Evolutionary conservation across 2,113 vertebrate species (phyloP), one percentile per base, ranked within the genome.

Genomic region (Nothoprocta perdicaria): DNA sequence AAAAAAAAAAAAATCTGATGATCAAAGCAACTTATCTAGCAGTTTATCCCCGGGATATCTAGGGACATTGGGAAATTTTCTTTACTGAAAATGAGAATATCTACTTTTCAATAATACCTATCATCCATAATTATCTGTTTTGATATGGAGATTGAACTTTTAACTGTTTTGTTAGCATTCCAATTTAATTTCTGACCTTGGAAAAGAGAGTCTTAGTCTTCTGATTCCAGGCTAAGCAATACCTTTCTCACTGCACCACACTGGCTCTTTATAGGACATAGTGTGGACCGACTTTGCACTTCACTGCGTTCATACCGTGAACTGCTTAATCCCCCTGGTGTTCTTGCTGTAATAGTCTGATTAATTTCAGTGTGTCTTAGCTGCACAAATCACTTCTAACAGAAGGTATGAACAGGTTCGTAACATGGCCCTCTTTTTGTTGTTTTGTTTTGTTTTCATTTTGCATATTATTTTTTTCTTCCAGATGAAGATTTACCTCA

Each of bases 341-440:
- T 38, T 41, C 33, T 50, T 83, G 60, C 52, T 67, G 38, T 63
- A 89, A 93, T 18, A 81, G 12, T 74, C 35, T 11, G 29, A 53
- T 93, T 93, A 78, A 92, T 83, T 93, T 92, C 73, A 86, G 67
- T 31, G 24, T 45, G 48, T 33, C 7, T 57, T 46, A 18, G 68
- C 73, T 80, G 10, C 60, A 55, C 53, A 91, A 79, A 66, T 71
- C 22, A 38, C 66, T 83, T 65, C 43, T 68, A 26, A 62, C 75
- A 40, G 77, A 61, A 72, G 31, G 12, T 35, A 53, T 74, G 18
- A 84, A 19, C 18, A 41, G 27, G 41, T 81, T 88, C 19, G 14
- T 83, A 74, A 40, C 61, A 38, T 31, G 21, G 12, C 10, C 19
- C 46, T 68, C 75, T 11, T 9, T 53, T 85, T 38, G 35, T 38